Evolutionary conservation across 1,140 invertebrate species (phyloP).

Genomic region (Trichonephila inaurata): DNA sequence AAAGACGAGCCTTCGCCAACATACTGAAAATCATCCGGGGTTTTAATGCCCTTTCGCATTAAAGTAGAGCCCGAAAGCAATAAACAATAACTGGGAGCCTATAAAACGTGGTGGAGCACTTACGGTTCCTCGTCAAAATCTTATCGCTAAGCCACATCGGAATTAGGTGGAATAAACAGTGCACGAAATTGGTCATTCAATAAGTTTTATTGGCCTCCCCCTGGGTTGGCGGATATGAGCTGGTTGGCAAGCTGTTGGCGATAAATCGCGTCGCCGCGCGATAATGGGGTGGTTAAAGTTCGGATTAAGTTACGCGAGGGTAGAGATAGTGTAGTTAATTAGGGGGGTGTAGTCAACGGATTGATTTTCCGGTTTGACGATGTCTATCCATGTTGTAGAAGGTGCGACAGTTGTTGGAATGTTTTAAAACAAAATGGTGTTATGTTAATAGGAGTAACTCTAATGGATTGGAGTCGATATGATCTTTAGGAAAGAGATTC

Average conservation of each 20-base stretch:
- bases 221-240: slow-evolving; percentile 34
- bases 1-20: slow-evolving; percentile 1
- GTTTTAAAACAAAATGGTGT: too few species aligned
- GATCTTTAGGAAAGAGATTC: too few species aligned
- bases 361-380: background rate
- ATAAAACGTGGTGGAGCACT: slow-evolving; percentile 52
- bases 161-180: slow-evolving; percentile 69
- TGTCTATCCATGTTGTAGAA: background rate
- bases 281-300: slow-evolving; percentile 6
- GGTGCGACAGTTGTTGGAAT: too few species aligned
- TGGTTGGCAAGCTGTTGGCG: slow-evolving; percentile 44
- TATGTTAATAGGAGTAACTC: too few species aligned
- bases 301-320: background rate
- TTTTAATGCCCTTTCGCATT: slow-evolving; percentile 6
- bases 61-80: slow-evolving; percentile 13
- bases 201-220: slow-evolving; percentile 63
- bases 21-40: background rate
- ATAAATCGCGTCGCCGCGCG: slow-evolving; percentile 23
- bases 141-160: slow-evolving; percentile 74
- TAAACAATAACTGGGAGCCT: slow-evolving; percentile 71
- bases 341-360: background rate
- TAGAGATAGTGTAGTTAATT: background rate
- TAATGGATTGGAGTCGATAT: too few species aligned
- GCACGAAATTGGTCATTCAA: slow-evolving; percentile 73
- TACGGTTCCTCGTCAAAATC: slow-evolving; percentile 67